Evolutionary conservation across 2,888 invertebrate species (phyloP), one percentile per base, ranked within the genome.

Genomic region (Idaea dimidiata): DNA sequence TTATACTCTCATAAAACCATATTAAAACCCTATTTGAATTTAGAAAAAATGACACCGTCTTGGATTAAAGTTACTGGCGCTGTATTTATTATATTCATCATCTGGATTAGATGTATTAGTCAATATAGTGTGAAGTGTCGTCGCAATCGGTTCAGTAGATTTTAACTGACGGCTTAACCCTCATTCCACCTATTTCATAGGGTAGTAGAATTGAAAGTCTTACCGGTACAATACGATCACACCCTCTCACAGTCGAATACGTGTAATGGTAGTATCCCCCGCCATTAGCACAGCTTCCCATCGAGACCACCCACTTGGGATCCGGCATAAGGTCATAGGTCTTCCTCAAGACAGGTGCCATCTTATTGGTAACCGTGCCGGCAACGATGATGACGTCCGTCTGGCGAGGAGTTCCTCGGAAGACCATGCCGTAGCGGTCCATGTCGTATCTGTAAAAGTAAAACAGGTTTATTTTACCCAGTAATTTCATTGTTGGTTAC

Each of bases 241-340:
- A 81, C 0, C 91, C 91, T 0, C 91, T 94, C 0, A 99, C 98
- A 43, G 99, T 99, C 0, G 98, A 96, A 84, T 99, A 99, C 2
- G 99, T 99, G 86, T 99, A 99, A 89, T 99, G 99, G 86, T 99
- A 99, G 86, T 99, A 99, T 10, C 99, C 99, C 18, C 99, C 99
- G 53, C 99, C 99, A 85, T 99, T 99, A 10, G 99, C 99, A 90
- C 99, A 99, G 82, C 98, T 99, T 55, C 99, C 99, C 99, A 99
- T 99, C 0, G 99, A 99, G 79, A 99, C 97, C 14, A 99, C 99
- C 97, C 98, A 99, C 75, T 96, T 94, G 0, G 99, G 99, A 68
- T 98, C 97, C 16, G 97, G 96, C 99, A 99, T 99, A 94, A 98
- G 96, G 93, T 99, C 99, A 80, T 98, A 99, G 16, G 99, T 97